Evolutionary conservation across 2,888 invertebrate genomes (phyloP), one percentile per base, ranked within the genome.

Genomic region (Bellardia bayeri): DNA sequence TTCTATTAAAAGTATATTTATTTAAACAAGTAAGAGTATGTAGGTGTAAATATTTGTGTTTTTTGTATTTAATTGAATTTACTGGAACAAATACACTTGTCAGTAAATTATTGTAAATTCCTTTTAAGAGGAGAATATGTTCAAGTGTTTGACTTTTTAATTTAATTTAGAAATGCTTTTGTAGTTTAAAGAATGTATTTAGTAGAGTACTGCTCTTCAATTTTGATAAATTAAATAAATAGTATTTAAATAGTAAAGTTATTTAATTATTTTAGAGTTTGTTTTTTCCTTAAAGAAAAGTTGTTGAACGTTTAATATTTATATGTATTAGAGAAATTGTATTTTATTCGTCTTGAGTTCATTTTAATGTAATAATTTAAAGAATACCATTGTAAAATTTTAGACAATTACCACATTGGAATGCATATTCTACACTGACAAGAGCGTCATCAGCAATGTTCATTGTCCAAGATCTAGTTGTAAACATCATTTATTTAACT

Each of bases 81-180:
- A 61, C 13, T 37, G 11, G 40, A 58, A 51, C 54, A 72, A 51
- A 72, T n/a, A 23, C 40, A 81, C 42, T 81, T 64, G n/a, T n/a
- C 13, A 51, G 54, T 72, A 40, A 81, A 81, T 71, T 81, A 23
- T 23, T 23, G 23, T 23, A 54, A 64, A 72, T n/a, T 64, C 42
- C 42, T 61, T 58, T 58, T 63, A 30, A 40, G 23, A 23, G n/a
- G 56, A 11, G 11, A 45, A 13, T 3, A 79, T 42, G 40, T 78
- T 58, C 45, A 69, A 69, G 56, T 56, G 14, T 69, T 79, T 79
- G 13, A 37, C 16, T 79, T 56, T 58, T 58, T 13, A 58, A 79
- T 13, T 37, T 5, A 33, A 49, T 33, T 6, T 4, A 49, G 49
- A 49, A 33, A 37, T 37, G 33, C 8, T 8, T 56, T 14, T 64